These are phyloP conservation scores for Zaprionus capensis DNA, from an alignment of 1,140 invertebrate species.

Conservation along the genomic window DNA sequence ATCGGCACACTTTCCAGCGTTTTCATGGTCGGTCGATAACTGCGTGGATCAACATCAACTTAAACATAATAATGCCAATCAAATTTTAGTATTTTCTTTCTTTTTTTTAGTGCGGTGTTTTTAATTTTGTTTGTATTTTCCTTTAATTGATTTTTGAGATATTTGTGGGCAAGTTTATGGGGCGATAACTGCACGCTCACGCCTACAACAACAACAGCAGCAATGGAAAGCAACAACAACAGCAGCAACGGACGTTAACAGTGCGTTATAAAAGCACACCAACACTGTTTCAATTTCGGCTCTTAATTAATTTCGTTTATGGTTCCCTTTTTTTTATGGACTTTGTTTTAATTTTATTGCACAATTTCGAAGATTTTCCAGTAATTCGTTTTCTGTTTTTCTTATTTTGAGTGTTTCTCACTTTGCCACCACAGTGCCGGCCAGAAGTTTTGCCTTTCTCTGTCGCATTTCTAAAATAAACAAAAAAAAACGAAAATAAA, in stretches of 20 bases:
- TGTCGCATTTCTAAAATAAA: conserved; percentile 36
- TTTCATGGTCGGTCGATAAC: conserved; percentile 60
- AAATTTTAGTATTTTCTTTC: conserved; percentile 30
- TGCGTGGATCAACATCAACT: conserved; percentile 29
- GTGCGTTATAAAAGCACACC: conserved; percentile 14
- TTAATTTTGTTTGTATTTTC: conserved; percentile 43
- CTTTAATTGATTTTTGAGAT: conserved; percentile 68
- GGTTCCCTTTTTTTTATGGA: conserved; percentile 24
- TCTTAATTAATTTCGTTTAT: conserved; percentile 60
- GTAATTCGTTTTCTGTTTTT: conserved; percentile 34
- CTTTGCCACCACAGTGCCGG: conserved; percentile 42
- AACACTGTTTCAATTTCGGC: conserved; percentile 17
- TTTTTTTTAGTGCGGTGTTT: background rate
- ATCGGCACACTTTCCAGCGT: conserved; percentile 61
- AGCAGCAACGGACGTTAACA: background rate
- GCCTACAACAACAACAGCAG: conserved; percentile 6
- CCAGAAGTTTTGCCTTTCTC: conserved; percentile 28
- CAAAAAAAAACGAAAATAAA: conserved; percentile 23
- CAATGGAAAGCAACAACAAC: background rate
- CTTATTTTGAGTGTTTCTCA: conserved; percentile 54
- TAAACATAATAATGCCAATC: conserved; percentile 48
- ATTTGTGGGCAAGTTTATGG: conserved; percentile 46
- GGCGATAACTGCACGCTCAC: conserved; percentile 58
- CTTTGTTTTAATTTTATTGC: conserved; percentile 57
- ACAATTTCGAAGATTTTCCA: conserved; percentile 40